Evolutionary conservation across 2,797 vertebrate species (phyloP).

Genomic region (Telmatherina bonti): DNA sequence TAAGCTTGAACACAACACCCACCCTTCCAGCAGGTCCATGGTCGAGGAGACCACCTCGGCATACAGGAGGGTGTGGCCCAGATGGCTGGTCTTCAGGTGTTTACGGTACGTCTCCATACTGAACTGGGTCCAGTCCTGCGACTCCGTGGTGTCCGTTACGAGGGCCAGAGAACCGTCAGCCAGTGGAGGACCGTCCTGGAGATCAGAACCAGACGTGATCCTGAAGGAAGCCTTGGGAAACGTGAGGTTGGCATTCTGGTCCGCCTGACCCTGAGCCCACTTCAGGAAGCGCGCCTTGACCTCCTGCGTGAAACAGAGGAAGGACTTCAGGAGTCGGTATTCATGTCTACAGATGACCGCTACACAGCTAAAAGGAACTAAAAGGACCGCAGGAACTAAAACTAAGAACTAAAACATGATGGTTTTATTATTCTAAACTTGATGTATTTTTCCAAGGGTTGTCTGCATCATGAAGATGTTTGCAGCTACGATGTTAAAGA

Average conservation of each 20-base stretch:
- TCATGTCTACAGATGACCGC: not conserved
- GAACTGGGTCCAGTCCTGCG: conserved; percentile 83
- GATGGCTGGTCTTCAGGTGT: conserved; percentile 83
- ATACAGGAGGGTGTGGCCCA: conserved; percentile 89
- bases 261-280: conserved; percentile 80
- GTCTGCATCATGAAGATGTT: too few species aligned
- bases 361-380: too few species aligned
- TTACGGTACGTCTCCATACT: conserved; percentile 82
- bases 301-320: conserved; percentile 60
- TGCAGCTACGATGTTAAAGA: too few species aligned
- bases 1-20: conserved; percentile 9
- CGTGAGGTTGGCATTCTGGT: conserved; percentile 68
- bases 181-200: conserved; percentile 58
- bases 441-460: too few species aligned
- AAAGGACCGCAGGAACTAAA: too few species aligned
- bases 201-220: conserved; percentile 64
- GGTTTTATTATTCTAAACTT: too few species aligned
- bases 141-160: conserved; percentile 74
- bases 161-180: conserved; percentile 79
- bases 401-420: too few species aligned
- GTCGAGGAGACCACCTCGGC: conserved; percentile 88
- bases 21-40: conserved; percentile 94
- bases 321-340: not conserved
- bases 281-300: conserved; percentile 73
- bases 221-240: conserved; percentile 82